phyloP scores from a whole-genome alignment of 2,113 vertebrate species.

The Mobula hypostoma region DNA sequence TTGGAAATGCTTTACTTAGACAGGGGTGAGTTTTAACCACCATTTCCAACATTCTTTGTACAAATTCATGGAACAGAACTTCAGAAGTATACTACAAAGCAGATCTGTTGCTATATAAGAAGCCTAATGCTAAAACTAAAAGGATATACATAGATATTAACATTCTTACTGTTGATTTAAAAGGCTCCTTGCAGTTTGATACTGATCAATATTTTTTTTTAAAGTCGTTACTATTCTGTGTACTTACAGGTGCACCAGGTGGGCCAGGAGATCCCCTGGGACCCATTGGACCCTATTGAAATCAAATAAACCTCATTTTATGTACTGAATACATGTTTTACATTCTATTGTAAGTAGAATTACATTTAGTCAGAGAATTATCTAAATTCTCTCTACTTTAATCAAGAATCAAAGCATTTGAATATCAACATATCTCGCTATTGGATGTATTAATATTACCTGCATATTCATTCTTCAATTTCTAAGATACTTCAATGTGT shows the following conservation, averaged over 20 bases:
- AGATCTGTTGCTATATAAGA: too few species aligned
- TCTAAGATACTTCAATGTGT: background rate
- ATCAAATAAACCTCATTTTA: background rate
- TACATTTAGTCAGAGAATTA: background rate
- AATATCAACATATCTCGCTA: background rate
- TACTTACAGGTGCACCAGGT: conserved; percentile 75
- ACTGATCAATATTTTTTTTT: background rate
- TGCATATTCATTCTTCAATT: background rate
- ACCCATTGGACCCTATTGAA: conserved; percentile 78
- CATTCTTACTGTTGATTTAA: background rate
- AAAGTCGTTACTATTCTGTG: background rate
- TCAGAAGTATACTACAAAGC: too few species aligned
- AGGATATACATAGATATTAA: background rate
- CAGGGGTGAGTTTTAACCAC: too few species aligned
- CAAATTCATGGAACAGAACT: too few species aligned
- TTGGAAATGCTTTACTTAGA: too few species aligned
- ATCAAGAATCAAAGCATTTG: background rate
- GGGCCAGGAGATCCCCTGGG: conserved; percentile 77
- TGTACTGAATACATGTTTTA: background rate
- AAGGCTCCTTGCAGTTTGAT: background rate
- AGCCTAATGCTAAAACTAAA: too few species aligned
- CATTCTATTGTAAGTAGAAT: background rate
- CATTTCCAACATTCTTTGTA: too few species aligned
- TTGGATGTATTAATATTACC: background rate
- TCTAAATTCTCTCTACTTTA: background rate